These are phyloP conservation scores for Vanessa atalanta DNA, from an alignment of 1,140 invertebrate genomes.

Conservation along the genomic window DNA sequence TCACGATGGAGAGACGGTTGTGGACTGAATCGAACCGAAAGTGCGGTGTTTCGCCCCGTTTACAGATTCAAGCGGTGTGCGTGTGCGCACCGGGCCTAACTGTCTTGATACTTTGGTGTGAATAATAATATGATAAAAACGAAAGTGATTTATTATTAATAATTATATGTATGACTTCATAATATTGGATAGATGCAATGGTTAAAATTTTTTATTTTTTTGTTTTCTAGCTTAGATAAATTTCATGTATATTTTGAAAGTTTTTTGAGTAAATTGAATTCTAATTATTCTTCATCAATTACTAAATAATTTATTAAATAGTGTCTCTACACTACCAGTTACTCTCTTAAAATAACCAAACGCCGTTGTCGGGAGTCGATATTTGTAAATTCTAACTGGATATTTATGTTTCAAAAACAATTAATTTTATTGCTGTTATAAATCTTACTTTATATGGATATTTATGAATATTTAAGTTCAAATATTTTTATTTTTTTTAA, in stretches of 20 bases:
- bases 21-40: slow-evolving; percentile 69
- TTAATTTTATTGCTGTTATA: too few species aligned
- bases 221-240: slow-evolving; percentile 8
- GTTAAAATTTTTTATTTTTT: not conserved
- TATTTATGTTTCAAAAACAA: too few species aligned
- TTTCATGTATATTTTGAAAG: not conserved
- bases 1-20: slow-evolving; percentile 63
- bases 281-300: too few species aligned
- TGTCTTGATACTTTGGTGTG: slow-evolving; percentile 70
- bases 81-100: slow-evolving; percentile 62
- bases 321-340: too few species aligned
- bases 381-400: too few species aligned
- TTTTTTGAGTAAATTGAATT: too few species aligned
- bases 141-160: slow-evolving; percentile 58
- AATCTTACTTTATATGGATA: too few species aligned
- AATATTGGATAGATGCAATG: not conserved
- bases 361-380: too few species aligned
- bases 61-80: slow-evolving; percentile 62
- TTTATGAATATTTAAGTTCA: too few species aligned
- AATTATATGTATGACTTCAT: slow-evolving; percentile 11
- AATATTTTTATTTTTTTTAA: not conserved
- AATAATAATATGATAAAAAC: slow-evolving; percentile 72
- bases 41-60: slow-evolving; percentile 57
- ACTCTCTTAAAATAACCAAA: too few species aligned
- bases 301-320: too few species aligned